A percentile compares a stretch with the other conserved stretches of the same genome.
These are phyloP conservation scores for Syndactyla subalaris DNA, from an alignment of 2,797 vertebrate species.

Conservation along the genomic window DNA sequence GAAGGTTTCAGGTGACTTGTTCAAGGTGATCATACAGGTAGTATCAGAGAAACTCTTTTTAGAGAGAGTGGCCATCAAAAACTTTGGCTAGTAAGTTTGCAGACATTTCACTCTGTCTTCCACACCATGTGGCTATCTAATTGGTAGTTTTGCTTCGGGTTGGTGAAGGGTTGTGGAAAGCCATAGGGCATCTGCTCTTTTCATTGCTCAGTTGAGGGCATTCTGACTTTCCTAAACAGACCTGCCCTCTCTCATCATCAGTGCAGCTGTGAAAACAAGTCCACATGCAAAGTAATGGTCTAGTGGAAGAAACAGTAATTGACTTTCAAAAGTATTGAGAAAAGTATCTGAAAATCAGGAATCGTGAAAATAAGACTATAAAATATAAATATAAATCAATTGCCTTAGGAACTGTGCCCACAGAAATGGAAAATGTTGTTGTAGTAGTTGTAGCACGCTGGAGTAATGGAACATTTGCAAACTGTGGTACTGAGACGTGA, in stretches of 20 bases:
- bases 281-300: not conserved
- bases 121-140: not conserved
- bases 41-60: not conserved
- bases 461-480: not conserved
- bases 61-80: not conserved
- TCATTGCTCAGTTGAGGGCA: not conserved
- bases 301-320: not conserved
- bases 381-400: not conserved
- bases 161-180: not conserved
- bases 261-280: not conserved
- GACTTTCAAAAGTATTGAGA: not conserved
- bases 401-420: not conserved
- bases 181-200: not conserved
- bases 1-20: not conserved
- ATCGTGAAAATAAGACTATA: not conserved
- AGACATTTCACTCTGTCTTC: not conserved
- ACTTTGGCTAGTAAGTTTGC: not conserved
- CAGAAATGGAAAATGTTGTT: not conserved
- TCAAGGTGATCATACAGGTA: not conserved
- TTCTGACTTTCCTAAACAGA: not conserved
- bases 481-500: not conserved
- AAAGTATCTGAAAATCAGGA: not conserved
- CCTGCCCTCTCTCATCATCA: not conserved
- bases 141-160: not conserved
- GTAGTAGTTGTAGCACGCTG: not conserved